These are phyloP conservation scores for Suillia variegata DNA, from an alignment of 2,888 invertebrate species.

Conservation along the genomic window DNA sequence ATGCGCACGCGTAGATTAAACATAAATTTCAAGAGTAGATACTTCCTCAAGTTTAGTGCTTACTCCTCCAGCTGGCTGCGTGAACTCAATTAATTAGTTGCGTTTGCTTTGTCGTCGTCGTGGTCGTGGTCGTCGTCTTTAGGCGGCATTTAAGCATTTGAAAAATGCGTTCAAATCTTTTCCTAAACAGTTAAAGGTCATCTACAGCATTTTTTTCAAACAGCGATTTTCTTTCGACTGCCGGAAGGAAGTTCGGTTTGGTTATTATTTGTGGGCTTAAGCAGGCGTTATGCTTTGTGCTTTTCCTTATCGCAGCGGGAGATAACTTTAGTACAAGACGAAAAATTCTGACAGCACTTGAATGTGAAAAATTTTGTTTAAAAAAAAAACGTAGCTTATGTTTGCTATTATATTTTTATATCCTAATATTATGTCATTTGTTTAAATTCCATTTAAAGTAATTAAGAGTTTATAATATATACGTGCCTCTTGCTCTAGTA, in stretches of 20 bases:
- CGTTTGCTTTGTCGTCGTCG: constrained; percentile 22
- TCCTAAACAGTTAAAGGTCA: constrained; percentile 44
- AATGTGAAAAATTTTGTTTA: neutral
- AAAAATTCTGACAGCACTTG: no score
- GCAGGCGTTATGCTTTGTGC: neutral
- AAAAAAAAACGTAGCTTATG: neutral
- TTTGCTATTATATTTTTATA: neutral
- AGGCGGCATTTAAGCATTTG: constrained; percentile 18
- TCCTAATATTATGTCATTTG: neutral
- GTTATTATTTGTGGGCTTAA: no score
- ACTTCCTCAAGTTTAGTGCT: neutral
- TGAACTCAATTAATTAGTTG: constrained; percentile 45
- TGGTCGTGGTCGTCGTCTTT: constrained; percentile 26
- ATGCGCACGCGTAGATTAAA: neutral
- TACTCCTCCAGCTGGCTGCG: constrained; percentile 31
- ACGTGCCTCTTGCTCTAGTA: constrained; percentile 39
- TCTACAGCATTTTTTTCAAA: constrained; percentile 6
- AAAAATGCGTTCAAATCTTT: constrained; percentile 11
- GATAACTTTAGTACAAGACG: no score
- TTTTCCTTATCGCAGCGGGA: neutral
- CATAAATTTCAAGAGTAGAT: constrained; percentile 19
- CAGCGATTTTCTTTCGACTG: constrained; percentile 25
- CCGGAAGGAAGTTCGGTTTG: constrained; percentile 46
- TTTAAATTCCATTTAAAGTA: neutral
- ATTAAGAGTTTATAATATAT: neutral